Conservation (phyloP, 2,113 vertebrate species). For the Ariopsis seemanni region DNA sequence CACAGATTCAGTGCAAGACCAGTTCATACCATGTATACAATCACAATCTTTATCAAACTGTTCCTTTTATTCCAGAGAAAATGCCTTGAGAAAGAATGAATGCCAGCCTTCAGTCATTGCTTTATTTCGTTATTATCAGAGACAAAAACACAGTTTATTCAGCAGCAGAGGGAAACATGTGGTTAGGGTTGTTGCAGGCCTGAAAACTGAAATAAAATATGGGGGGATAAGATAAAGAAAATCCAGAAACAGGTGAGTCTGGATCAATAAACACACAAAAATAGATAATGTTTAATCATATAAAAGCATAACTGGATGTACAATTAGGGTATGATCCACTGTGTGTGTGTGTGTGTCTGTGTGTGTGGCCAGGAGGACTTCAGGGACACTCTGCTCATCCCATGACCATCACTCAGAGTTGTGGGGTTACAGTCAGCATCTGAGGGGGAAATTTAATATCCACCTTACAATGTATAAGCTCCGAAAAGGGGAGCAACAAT, state of each 20-base stretch:
- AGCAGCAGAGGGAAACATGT: not conserved
- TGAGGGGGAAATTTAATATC: constrained; percentile 67
- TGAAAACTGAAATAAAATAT: not conserved
- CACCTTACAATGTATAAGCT: constrained; percentile 62
- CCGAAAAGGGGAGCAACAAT: constrained; percentile 73
- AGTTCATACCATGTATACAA: not conserved
- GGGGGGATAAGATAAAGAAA: not conserved
- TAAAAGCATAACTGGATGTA: not conserved
- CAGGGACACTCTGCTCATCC: constrained; percentile 65
- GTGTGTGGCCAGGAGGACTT: constrained; percentile 50
- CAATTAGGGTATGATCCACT: not conserved
- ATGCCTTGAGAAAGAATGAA: not conserved
- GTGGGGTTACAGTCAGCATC: constrained; percentile 60
- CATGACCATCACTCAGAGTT: constrained; percentile 57
- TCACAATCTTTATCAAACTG: constrained; percentile 13
- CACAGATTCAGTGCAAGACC: not conserved
- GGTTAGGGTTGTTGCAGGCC: not conserved
- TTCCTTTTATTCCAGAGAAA: not conserved
- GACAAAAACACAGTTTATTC: not conserved
- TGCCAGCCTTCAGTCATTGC: not conserved
- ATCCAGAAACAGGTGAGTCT: not conserved
- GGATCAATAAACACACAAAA: not conserved
- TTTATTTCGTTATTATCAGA: not conserved
- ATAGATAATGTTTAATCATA: not conserved
- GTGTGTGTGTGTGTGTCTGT: constrained; percentile 25